phyloP scores from a whole-genome alignment of 2,888 invertebrate species.

The Drosophila pseudotalamancana region DNA sequence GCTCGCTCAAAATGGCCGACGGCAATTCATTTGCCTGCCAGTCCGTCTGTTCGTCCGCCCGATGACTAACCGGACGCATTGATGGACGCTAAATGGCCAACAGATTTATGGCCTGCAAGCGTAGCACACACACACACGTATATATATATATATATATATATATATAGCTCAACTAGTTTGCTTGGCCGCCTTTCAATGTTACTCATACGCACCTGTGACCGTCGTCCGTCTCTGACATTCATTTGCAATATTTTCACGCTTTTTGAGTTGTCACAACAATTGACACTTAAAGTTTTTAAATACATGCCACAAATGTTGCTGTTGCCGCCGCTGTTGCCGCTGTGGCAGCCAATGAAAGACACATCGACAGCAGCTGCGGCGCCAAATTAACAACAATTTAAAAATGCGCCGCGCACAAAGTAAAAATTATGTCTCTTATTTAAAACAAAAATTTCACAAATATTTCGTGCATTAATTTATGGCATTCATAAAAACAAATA shows the following conservation, averaged over 20 bases:
- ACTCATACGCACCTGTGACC: slow-evolving; percentile 77
- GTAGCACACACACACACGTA: slow-evolving; percentile 8
- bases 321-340: slow-evolving; percentile 9
- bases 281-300: slow-evolving; percentile 77
- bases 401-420: slow-evolving; percentile 60
- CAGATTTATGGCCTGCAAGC: slow-evolving; percentile 68
- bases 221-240: slow-evolving; percentile 57
- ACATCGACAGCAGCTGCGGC: slow-evolving; percentile 78
- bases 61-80: slow-evolving; percentile 67
- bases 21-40: slow-evolving; percentile 67
- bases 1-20: slow-evolving; percentile 66
- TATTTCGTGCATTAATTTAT: slow-evolving; percentile 69
- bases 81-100: slow-evolving; percentile 77
- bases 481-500: slow-evolving; percentile 58
- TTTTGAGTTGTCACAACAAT: slow-evolving; percentile 75
- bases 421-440: slow-evolving; percentile 60
- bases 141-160: neutral
- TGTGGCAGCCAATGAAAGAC: slow-evolving; percentile 63
- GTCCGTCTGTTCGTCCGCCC: neutral
- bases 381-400: slow-evolving; percentile 65
- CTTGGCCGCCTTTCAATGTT: slow-evolving; percentile 75
- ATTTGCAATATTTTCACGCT: slow-evolving; percentile 77
- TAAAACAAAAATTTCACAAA: slow-evolving; percentile 65
- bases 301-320: slow-evolving; percentile 52
- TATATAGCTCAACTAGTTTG: slow-evolving; percentile 62